Percentiles rank a stretch among this genome's conserved stretches.
These are phyloP conservation scores for Sminthurinus aureus DNA, from an alignment of 2,888 invertebrate genomes.

Conservation along the genomic window DNA sequence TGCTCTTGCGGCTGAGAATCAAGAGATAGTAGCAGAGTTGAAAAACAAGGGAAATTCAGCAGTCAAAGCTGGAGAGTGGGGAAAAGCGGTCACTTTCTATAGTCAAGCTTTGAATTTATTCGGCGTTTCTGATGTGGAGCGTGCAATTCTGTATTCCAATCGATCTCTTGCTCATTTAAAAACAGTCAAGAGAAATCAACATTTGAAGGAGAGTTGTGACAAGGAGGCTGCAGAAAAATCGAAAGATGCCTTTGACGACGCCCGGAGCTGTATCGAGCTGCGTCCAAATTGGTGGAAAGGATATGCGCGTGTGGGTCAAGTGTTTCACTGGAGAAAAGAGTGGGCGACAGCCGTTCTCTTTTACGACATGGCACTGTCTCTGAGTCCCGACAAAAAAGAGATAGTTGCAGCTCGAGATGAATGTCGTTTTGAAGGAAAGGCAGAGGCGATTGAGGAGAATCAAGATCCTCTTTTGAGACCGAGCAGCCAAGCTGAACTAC, in stretches of 20 bases:
- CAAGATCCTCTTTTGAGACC: too few relatives aligned
- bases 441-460: too few relatives aligned
- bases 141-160: conserved; percentile 3
- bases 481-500: too few relatives aligned
- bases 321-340: background rate
- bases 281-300: conserved; percentile 14
- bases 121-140: conserved; percentile 12
- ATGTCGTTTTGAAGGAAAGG: too few relatives aligned
- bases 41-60: background rate
- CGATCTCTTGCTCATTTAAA: background rate
- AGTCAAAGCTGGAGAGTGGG: background rate
- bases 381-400: too few relatives aligned
- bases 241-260: background rate
- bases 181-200: too few relatives aligned
- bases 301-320: background rate
- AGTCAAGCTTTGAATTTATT: background rate
- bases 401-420: too few relatives aligned
- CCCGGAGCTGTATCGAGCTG: background rate
- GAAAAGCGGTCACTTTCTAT: background rate
- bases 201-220: background rate
- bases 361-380: too few relatives aligned
- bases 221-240: background rate
- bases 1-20: background rate
- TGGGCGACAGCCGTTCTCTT: background rate
- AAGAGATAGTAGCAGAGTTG: background rate